These are phyloP conservation scores for Stichopus chloronotus DNA, from an alignment of 35 echinoderm and acorn worm genomes.

Conservation along the genomic window DNA sequence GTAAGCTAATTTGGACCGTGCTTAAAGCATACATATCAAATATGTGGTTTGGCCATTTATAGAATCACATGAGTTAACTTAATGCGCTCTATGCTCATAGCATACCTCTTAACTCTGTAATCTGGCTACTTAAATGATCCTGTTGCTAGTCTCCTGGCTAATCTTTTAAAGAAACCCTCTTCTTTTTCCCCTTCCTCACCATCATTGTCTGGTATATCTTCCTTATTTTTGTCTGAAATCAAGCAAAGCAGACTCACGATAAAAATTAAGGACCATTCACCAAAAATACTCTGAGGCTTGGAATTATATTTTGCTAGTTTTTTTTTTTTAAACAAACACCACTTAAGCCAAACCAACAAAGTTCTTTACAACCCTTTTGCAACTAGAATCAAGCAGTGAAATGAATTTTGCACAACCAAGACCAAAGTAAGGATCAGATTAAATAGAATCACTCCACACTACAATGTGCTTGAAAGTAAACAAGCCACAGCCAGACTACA, in stretches of 20 bases:
- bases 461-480: too few relatives aligned
- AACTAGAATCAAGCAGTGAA: too few relatives aligned
- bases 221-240: constrained; percentile 66
- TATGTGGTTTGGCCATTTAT: neutral
- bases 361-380: too few relatives aligned
- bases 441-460: too few relatives aligned
- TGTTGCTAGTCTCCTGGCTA: constrained; percentile 61
- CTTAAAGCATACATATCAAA: neutral
- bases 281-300: neutral
- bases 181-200: constrained; percentile 73
- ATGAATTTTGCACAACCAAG: too few relatives aligned
- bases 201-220: constrained; percentile 52
- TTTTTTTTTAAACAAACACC: neutral
- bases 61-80: neutral
- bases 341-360: too few relatives aligned
- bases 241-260: constrained; percentile 10
- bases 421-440: too few relatives aligned
- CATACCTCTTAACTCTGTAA: constrained; percentile 13
- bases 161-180: constrained; percentile 74
- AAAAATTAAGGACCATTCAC: neutral
- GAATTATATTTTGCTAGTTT: neutral
- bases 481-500: too few relatives aligned
- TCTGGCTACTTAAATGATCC: constrained; percentile 20
- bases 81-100: neutral
- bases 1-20: neutral